Evolutionary conservation across 2,113 vertebrate species (phyloP), one percentile per base, ranked within the genome.

Genomic region (Eulacestoma nigropectus): DNA sequence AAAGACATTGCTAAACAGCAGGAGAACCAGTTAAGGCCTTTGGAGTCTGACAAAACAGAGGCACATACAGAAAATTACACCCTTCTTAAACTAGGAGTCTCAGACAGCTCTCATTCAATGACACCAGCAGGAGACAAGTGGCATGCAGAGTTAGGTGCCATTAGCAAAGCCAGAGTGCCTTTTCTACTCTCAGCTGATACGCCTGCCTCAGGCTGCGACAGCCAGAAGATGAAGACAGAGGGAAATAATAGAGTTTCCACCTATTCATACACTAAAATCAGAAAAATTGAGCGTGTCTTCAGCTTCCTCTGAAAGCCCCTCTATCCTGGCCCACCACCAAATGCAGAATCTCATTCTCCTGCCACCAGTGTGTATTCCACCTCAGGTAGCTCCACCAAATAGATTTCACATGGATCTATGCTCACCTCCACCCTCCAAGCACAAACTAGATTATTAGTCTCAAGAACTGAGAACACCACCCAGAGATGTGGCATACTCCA

Each of bases 1-100:
- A 88, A 27, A 93, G 29, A 74, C 88, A 90, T 75, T 90, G 79
- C 90, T 87, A 78, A 92, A 90, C 76, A 93, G 92, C 68, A 94
- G 90, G 42, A 91, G 86, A 95, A 90, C 69, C 83, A 93, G 74
- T 33, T 82, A 81, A 84, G 37, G 62, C 69, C 77, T 85, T 76
- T 1, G 0, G 41, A 89, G 73, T 32, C 75, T 70, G n/a, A 78
- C 77, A 92, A 80, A 89, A 89, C 64, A 91, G 50, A 59, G 37
- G 68, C 59, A 72, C 59, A 67, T 7, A 92, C 7, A 89, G 73
- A 25, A 94, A 90, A 93, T 90, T 74, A 87, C 42, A 83, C 27
- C 59, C 4, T 82, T 79, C 67, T 91, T 78, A 63, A 76, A 76
- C 72, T 32, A 35, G 42, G 62, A 69, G 44, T n/a, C 82, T 93